Evolutionary conservation across 2,113 vertebrate genomes (phyloP).

Genomic region (Abramis brama): DNA sequence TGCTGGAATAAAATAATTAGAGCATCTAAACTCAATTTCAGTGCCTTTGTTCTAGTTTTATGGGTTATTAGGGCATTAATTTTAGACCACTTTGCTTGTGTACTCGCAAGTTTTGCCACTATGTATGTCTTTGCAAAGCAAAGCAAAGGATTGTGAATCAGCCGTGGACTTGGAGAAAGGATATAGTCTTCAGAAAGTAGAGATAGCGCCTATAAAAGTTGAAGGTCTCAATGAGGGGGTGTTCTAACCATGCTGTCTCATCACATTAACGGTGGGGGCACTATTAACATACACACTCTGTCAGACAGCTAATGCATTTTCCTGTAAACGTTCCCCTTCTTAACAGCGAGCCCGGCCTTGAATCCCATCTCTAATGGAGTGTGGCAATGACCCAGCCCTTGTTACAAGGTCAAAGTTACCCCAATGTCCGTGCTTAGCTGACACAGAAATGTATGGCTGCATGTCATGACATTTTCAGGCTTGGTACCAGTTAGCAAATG

Average conservation of each 20-base stretch:
- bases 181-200: constrained; percentile 2
- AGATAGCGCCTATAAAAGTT: constrained; percentile 28
- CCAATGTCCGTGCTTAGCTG: neutral
- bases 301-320: constrained; percentile 64
- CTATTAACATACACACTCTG: constrained; percentile 65
- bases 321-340: constrained; percentile 61
- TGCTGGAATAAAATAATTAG: constrained; percentile 6
- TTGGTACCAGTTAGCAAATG: constrained; percentile 11
- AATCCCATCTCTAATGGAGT: constrained; percentile 68
- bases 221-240: constrained; percentile 52
- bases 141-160: neutral
- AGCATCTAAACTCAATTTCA: constrained; percentile 8
- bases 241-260: constrained; percentile 39
- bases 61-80: constrained; percentile 12
- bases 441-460: constrained; percentile 24
- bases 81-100: constrained; percentile 6
- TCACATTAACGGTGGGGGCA: constrained; percentile 53
- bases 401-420: constrained; percentile 68
- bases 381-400: constrained; percentile 63
- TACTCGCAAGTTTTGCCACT: neutral
- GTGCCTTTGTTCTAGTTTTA: constrained; percentile 14
- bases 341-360: constrained; percentile 54
- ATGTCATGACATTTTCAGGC: constrained; percentile 19
- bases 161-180: neutral
- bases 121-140: neutral